phyloP scores from a whole-genome alignment of 2,888 invertebrate genomes.

The Parasteatoda lunata region DNA sequence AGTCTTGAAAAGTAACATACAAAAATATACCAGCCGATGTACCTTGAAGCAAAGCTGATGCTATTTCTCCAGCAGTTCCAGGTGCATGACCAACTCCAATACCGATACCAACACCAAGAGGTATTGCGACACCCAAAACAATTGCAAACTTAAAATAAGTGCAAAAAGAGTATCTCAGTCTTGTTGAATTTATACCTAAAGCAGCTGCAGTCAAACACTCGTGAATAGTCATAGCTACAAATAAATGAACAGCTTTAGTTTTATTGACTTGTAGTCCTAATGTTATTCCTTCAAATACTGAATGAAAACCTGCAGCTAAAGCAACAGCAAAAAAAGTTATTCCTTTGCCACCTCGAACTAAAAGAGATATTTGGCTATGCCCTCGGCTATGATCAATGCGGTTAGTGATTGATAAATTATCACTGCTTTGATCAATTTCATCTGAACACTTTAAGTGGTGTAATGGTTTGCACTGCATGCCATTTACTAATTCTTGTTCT shows the following conservation, averaged over 20 bases:
- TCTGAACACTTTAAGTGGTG: slow-evolving; percentile 22
- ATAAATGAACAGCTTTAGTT: slow-evolving; percentile 72
- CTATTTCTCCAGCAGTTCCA: slow-evolving; percentile 71
- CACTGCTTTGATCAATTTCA: slow-evolving; percentile 33
- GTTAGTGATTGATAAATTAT: slow-evolving; percentile 23
- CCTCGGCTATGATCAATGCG: slow-evolving; percentile 33
- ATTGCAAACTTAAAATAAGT: slow-evolving; percentile 71
- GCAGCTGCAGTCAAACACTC: slow-evolving; percentile 73
- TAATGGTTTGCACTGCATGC: slow-evolving; percentile 8
- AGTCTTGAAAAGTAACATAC: slow-evolving; percentile 73
- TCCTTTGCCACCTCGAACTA: slow-evolving; percentile 55
- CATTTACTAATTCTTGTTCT: slow-evolving; percentile 48
- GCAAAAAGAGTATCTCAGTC: slow-evolving; percentile 70
- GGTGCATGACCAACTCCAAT: slow-evolving; percentile 71
- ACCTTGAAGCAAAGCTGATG: slow-evolving; percentile 73
- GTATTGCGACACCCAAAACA: slow-evolving; percentile 73
- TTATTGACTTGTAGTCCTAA: slow-evolving; percentile 73
- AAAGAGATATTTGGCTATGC: slow-evolving; percentile 39
- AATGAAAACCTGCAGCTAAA: slow-evolving; percentile 73
- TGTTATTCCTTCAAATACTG: slow-evolving; percentile 74
- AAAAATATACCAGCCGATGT: slow-evolving; percentile 74
- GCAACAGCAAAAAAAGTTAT: slow-evolving; percentile 72
- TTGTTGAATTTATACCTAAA: slow-evolving; percentile 73
- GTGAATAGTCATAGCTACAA: slow-evolving; percentile 73
- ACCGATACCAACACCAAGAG: slow-evolving; percentile 73